Evolutionary conservation across 2,888 invertebrate species (phyloP).

Genomic region (Allophyes oxyacanthae): DNA sequence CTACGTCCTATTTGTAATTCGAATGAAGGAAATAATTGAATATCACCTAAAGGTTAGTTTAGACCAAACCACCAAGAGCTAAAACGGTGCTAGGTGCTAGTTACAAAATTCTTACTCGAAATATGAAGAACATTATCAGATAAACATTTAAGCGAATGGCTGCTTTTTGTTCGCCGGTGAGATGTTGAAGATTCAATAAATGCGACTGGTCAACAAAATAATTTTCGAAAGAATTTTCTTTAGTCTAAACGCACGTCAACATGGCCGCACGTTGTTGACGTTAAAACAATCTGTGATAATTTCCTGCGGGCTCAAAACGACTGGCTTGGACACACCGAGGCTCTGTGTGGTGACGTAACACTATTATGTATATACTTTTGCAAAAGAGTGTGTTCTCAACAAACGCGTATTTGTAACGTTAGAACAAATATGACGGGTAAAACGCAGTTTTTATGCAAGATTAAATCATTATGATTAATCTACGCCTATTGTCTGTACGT

Average conservation of each 20-base stretch:
- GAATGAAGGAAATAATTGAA: conserved; percentile 27
- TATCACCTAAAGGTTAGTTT: background rate
- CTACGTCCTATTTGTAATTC: no score
- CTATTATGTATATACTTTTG: conserved; percentile 38
- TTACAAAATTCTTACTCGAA: no score
- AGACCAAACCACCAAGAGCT: background rate
- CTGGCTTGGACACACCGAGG: conserved; percentile 39
- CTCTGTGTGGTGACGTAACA: conserved; percentile 32
- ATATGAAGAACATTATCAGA: no score
- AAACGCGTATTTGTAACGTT: conserved; percentile 8
- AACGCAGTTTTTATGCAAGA: no score
- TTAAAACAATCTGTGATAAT: conserved; percentile 55
- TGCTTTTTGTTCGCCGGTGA: no score
- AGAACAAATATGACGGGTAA: background rate
- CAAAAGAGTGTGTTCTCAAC: background rate
- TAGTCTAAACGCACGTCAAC: conserved; percentile 6
- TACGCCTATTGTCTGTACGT: no score
- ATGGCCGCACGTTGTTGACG: conserved; percentile 34
- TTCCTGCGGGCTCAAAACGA: conserved; percentile 52
- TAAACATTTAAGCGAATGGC: no score
- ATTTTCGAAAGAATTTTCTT: no score
- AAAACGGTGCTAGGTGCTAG: no score
- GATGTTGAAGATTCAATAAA: no score
- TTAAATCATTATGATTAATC: no score
- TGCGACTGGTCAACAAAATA: no score